phyloP scores from a whole-genome alignment of 2,113 vertebrate genomes.

The Chaetodon auriga region DNA sequence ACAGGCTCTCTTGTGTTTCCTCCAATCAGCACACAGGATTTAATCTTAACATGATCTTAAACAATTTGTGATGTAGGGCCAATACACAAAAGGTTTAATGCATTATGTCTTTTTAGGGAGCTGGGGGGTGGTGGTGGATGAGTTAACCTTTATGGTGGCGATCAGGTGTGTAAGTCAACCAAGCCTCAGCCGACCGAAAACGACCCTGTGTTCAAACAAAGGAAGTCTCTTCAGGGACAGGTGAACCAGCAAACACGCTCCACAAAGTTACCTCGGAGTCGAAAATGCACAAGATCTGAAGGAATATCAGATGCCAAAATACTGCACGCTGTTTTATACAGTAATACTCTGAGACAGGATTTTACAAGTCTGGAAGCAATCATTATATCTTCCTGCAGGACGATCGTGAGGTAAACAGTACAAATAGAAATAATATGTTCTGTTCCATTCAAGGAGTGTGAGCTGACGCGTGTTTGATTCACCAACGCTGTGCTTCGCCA shows the following conservation, averaged over 20 bases:
- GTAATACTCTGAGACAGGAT: neutral
- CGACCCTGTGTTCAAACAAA: neutral
- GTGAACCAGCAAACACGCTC: neutral
- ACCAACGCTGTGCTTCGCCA: neutral
- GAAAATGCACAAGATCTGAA: neutral
- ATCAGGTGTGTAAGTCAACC: too few relatives aligned
- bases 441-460: neutral
- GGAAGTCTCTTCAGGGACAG: neutral
- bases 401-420: neutral
- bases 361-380: neutral
- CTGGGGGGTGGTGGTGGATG: too few relatives aligned
- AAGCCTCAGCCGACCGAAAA: neutral
- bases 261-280: neutral
- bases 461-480: neutral
- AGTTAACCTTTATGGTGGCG: too few relatives aligned
- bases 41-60: constrained; percentile 24
- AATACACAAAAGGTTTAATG: too few relatives aligned
- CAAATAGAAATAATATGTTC: neutral
- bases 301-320: neutral
- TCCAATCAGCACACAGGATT: constrained; percentile 5
- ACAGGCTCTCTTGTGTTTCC: constrained; percentile 45
- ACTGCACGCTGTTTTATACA: neutral
- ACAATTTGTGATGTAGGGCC: neutral
- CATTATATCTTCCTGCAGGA: neutral
- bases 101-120: too few relatives aligned